Evolutionary conservation across 1,140 invertebrate genomes (phyloP), one percentile per base, ranked within the genome.

Genomic region (Ridgeia piscesae): DNA sequence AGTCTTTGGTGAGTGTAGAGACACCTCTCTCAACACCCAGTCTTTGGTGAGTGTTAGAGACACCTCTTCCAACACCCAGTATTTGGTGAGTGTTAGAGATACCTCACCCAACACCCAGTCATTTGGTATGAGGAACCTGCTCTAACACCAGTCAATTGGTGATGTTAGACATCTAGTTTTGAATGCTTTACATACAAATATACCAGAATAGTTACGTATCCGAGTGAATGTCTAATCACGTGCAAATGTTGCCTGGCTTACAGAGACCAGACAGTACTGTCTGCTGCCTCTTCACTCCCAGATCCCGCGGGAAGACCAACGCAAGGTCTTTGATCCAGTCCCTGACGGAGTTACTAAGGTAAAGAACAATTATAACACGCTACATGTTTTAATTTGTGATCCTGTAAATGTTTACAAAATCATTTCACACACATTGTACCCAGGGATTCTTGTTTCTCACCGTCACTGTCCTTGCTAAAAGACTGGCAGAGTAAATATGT

Each of bases 11-110:
- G n/a, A n/a, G n/a, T 99, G 9, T 97, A 99, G 97, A 98, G 98
- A 95, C 97, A 98, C 95, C 96, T 99, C 14, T 97, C 97, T 93
- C 97, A 97, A 93, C 97, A 97, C 96, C 97, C 97, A 0, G 93
- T 97, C 27, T 99, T 98, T 96, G 98, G 97, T 96, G 94, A 92
- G 94, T 91, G 0, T 77, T 77, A 4, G 58, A 27, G 58, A 21
- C 89, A 17, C 88, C n/a, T n/a, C n/a, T n/a, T n/a, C n/a, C n/a
- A n/a, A n/a, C n/a, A n/a, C n/a, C n/a, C n/a, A n/a, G n/a, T n/a
- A n/a, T n/a, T n/a, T n/a, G n/a, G n/a, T n/a, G n/a, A n/a, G n/a
- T 89, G n/a, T 33, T 89, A 42, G 42, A 98, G 98, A 95, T 97
- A 98, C 95, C 96, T 99, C 14, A 97, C 97, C 93, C 97, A 97